Percentiles rank a stretch among this genome's conserved stretches.
Evolutionary conservation across 2,113 vertebrate genomes (phyloP).

Genomic region (Ariopsis seemanni): DNA sequence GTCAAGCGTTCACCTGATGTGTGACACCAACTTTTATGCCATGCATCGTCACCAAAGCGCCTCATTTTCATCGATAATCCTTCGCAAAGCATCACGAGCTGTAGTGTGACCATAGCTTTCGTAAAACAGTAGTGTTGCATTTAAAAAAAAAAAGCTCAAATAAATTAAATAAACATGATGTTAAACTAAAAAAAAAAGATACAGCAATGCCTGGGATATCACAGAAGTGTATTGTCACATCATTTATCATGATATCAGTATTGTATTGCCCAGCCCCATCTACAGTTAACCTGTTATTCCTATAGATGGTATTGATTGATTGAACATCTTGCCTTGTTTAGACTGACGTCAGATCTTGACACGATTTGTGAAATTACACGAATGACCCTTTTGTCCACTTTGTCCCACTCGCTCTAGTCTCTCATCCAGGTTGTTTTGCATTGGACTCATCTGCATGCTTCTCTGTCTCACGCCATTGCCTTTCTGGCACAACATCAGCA

Average conservation of each 20-base stretch:
- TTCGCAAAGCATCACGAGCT: too few relatives aligned
- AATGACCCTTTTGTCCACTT: neutral
- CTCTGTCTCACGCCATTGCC: conserved; percentile 11
- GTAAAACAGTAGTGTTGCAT: neutral
- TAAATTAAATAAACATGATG: neutral
- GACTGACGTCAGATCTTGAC: neutral
- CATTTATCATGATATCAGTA: neutral
- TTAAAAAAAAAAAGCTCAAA: neutral
- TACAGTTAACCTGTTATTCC: neutral
- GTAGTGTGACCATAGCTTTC: too few relatives aligned
- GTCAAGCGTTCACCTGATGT: too few relatives aligned
- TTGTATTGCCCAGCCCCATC: neutral
- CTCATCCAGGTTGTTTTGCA: neutral
- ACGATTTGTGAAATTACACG: neutral
- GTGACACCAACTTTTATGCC: too few relatives aligned
- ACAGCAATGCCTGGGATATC: neutral
- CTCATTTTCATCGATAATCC: too few relatives aligned
- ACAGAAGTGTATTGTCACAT: neutral
- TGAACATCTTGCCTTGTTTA: neutral
- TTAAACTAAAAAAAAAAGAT: neutral
- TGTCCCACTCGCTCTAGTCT: neutral
- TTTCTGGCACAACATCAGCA: neutral
- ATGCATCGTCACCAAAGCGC: too few relatives aligned
- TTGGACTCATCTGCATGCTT: neutral
- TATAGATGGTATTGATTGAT: neutral